Evolutionary conservation across 2,888 invertebrate genomes (phyloP).

Genomic region (Drosophila fulvimacula): DNA sequence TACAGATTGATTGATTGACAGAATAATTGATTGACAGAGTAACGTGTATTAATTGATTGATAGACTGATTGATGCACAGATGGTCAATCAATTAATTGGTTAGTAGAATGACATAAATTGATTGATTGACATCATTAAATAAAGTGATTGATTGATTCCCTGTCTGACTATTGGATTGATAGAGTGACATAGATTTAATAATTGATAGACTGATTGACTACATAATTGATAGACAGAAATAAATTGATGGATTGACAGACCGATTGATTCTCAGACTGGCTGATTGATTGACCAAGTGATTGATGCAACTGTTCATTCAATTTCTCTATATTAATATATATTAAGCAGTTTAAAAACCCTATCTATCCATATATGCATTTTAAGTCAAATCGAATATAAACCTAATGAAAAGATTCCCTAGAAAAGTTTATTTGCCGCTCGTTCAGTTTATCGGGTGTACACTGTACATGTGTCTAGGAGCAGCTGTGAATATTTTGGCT

Average conservation of each 20-base stretch:
- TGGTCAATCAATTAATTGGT: too few species aligned
- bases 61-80: too few species aligned
- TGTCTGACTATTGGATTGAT: background rate
- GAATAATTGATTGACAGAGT: too few species aligned
- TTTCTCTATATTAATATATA: too few species aligned
- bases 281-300: background rate
- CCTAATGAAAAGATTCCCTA: too few species aligned
- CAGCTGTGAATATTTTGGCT: conserved; percentile 27
- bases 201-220: background rate
- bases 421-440: background rate
- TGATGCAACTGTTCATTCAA: background rate
- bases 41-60: too few species aligned
- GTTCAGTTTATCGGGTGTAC: background rate
- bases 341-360: background rate
- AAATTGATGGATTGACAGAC: background rate
- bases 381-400: background rate
- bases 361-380: background rate
- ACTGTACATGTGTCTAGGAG: conserved; percentile 13
- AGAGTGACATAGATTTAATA: background rate
- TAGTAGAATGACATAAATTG: too few species aligned
- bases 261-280: background rate
- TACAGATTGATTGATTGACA: too few species aligned
- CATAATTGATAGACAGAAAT: background rate
- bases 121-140: too few species aligned
- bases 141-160: too few species aligned